Evolutionary conservation across 92 coral and sea anemone genomes (phyloP).

Genomic region (Parazoanthus atlanticus): DNA sequence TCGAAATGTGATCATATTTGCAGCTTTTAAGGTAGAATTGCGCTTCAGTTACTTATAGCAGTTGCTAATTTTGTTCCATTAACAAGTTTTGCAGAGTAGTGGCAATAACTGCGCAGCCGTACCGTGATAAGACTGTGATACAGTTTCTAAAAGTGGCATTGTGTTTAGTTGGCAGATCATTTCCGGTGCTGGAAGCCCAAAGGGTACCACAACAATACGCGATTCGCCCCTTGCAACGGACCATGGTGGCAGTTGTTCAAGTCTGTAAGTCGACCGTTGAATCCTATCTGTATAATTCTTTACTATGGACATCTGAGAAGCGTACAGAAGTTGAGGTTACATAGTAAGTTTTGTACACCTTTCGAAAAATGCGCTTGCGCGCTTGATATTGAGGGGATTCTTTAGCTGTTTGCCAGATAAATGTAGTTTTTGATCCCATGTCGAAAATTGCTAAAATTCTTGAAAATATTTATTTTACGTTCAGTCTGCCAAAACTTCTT

Average conservation of each 20-base stretch:
- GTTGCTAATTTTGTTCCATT: not conserved
- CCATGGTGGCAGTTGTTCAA: conserved; percentile 69
- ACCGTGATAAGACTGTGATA: not conserved
- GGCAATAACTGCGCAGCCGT: not conserved
- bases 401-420: too few species aligned
- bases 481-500: too few species aligned
- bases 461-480: too few species aligned
- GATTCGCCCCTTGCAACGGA: conserved; percentile 62
- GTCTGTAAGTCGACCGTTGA: conserved; percentile 78
- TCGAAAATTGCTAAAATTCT: too few species aligned
- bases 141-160: not conserved
- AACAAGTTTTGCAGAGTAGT: not conserved
- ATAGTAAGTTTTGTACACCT: too few species aligned
- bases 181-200: conserved; percentile 91
- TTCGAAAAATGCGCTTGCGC: too few species aligned
- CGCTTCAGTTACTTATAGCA: too few species aligned
- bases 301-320: not conserved
- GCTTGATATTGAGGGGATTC: too few species aligned
- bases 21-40: too few species aligned
- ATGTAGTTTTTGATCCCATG: too few species aligned
- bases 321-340: not conserved
- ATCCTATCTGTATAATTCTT: not conserved
- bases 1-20: too few species aligned
- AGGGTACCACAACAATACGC: conserved; percentile 73
- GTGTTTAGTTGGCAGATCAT: conserved; percentile 90